Evolutionary conservation across 2,888 invertebrate genomes (phyloP).

Genomic region (Drosophila ustulata): DNA sequence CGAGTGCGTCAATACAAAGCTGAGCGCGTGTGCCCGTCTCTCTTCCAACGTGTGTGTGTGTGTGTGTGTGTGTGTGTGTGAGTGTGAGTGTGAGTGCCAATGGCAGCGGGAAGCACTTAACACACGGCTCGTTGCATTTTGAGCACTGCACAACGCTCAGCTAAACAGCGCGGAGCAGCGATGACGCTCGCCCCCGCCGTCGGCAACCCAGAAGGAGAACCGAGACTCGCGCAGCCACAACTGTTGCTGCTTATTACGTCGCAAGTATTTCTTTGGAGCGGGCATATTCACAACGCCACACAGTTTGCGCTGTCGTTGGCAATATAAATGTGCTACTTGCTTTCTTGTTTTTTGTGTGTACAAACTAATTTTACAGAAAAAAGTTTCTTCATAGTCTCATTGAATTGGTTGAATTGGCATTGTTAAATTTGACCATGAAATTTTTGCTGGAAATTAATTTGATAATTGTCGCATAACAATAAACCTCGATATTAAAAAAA

Average conservation of each 20-base stretch:
- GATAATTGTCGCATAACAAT: too few species aligned
- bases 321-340: too few species aligned
- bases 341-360: too few species aligned
- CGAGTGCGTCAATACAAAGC: constrained; percentile 73
- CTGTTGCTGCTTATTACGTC: constrained; percentile 67
- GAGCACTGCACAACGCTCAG: constrained; percentile 57
- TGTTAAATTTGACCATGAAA: too few species aligned
- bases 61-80: constrained; percentile 39
- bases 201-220: constrained; percentile 17
- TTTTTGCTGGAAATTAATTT: too few species aligned
- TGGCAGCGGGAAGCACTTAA: constrained; percentile 55
- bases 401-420: too few species aligned
- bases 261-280: constrained; percentile 11
- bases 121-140: constrained; percentile 62
- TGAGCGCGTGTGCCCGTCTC: constrained; percentile 44
- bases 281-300: constrained; percentile 10
- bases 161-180: constrained; percentile 22
- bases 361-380: too few species aligned
- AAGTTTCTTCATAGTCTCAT: too few species aligned
- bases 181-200: neutral
- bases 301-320: neutral
- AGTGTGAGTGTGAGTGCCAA: constrained; percentile 46
- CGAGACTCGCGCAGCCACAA: constrained; percentile 39
- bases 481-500: too few species aligned
- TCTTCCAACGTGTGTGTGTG: constrained; percentile 24